Base-by-base conservation (phyloP, 1,140 invertebrate species). In the Leptinotarsa undecemlineata region DNA sequence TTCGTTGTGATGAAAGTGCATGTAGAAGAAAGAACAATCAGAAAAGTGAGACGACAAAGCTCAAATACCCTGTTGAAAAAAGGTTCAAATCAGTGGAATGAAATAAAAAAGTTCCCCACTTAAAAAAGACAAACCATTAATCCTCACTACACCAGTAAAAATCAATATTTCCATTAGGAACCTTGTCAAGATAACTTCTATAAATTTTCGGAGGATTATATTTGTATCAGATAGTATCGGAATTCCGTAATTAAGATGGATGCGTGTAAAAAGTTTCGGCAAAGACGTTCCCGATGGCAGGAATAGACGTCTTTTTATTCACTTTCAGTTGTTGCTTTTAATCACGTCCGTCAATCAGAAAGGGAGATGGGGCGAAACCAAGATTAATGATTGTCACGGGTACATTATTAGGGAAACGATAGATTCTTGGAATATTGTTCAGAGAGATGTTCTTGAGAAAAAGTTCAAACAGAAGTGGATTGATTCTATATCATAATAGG, bases 111-210 rank as follows among this genome's bases (percentile, higher is more conserved):
- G 1, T 42, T 42, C n/a, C 13, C n/a, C 60, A 19, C 60, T 19
- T 4, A 62, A 13, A 62, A 6, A 62, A 11, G 21, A 21, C 4
- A 62, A 62, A 17, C 13, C 6, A 5, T 11, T 19, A 11, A 62
- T n/a, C 21, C n/a, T n/a, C n/a, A 3, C 8, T 17, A 19, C n/a
- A 13, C 11, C 21, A 17, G 21, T 62, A 4, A 19, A 23, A 66
- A 66, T 21, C 63, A 15, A 23, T 66, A 15, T 23, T 66, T 66
- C 51, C 51, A 57, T 57, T 57, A 57, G n/a, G 13, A 57, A 57
- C 15, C 51, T 57, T 57, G 51, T 57, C 51, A 57, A 57, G 51
- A 57, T 57, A 57, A 57, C 51, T 57, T 57, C 51, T 57, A 57
- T 57, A 57, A 57, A 57, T 57, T 57, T 19, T 17, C 15, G 4